A percentile compares a stretch with the other conserved stretches of the same genome.
phyloP scores from a whole-genome alignment of 2,113 vertebrate genomes.

The Sebastes fasciatus region DNA sequence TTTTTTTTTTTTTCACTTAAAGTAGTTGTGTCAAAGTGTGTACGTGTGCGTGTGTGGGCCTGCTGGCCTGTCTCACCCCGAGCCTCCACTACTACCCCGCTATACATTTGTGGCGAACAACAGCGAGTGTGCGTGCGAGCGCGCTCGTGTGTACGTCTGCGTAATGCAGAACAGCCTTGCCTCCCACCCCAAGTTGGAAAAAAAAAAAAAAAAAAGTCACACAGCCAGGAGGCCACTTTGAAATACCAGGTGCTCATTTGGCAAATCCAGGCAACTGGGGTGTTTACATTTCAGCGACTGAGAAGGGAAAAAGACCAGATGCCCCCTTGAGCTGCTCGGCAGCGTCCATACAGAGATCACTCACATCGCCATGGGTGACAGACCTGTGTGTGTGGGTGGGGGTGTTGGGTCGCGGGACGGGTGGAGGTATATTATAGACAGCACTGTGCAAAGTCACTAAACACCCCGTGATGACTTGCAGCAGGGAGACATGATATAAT shows the following conservation, averaged over 20 bases:
- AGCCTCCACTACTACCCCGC: slow-evolving; percentile 27
- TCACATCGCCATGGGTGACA: slow-evolving; percentile 77
- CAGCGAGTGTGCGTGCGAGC: slow-evolving; percentile 51
- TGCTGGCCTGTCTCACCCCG: slow-evolving; percentile 54
- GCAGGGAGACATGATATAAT: slow-evolving; percentile 58
- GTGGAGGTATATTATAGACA: slow-evolving; percentile 33
- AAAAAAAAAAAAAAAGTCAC: slow-evolving; percentile 68
- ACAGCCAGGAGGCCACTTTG: slow-evolving; percentile 82
- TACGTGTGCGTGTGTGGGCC: slow-evolving; percentile 61
- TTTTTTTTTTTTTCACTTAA: slow-evolving; percentile 2
- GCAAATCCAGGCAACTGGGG: slow-evolving; percentile 79
- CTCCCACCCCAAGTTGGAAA: slow-evolving; percentile 56
- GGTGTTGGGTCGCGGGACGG: slow-evolving; percentile 12
- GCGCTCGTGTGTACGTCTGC: slow-evolving; percentile 58
- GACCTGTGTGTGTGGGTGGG: slow-evolving; percentile 63
- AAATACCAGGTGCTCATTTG: slow-evolving; percentile 85
- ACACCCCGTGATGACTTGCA: slow-evolving; percentile 69
- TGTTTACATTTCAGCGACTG: slow-evolving; percentile 84
- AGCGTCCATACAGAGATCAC: slow-evolving; percentile 76
- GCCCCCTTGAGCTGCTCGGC: slow-evolving; percentile 72
- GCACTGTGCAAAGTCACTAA: slow-evolving; percentile 70
- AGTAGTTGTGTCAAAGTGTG: slow-evolving; percentile 30
- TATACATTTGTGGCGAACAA: slow-evolving; percentile 52
- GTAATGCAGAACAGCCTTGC: slow-evolving; percentile 76
- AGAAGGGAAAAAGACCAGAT: slow-evolving; percentile 83